These are phyloP conservation scores for Drosophila kuntzei DNA, from an alignment of 2,888 invertebrate species.

Conservation along the genomic window DNA sequence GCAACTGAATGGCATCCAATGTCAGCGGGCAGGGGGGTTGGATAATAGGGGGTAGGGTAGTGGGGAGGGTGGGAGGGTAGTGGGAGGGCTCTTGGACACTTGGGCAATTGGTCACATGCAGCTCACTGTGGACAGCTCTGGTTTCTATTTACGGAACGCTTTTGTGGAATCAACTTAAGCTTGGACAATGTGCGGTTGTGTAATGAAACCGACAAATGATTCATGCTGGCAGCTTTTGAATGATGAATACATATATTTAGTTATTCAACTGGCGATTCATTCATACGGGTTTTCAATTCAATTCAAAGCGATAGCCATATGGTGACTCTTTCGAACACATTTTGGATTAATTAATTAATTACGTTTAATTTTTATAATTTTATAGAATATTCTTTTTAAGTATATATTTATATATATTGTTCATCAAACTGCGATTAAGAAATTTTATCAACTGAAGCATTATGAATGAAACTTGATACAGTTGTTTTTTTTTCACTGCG, in stretches of 20 bases:
- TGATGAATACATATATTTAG: slow-evolving; percentile 20
- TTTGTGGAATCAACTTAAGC: slow-evolving; percentile 18
- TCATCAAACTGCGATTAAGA: no score
- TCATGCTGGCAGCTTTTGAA: slow-evolving; percentile 18
- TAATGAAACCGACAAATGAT: slow-evolving; percentile 32
- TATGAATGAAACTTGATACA: no score
- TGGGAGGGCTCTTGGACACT: neutral
- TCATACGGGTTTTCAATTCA: neutral
- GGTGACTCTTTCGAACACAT: no score
- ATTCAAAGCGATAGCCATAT: neutral
- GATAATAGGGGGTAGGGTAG: neutral
- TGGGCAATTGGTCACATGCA: slow-evolving; percentile 47
- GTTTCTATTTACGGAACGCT: slow-evolving; percentile 44
- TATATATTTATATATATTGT: no score
- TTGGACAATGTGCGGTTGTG: slow-evolving; percentile 31
- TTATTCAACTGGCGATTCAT: slow-evolving; percentile 14
- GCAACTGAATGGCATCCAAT: slow-evolving; percentile 42
- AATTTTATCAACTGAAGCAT: no score
- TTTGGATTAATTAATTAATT: no score
- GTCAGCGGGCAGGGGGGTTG: neutral
- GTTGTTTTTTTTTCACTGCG: no score
- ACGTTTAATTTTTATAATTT: no score
- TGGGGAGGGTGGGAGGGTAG: no score
- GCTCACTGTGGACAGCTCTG: slow-evolving; percentile 47
- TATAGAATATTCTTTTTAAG: no score